Evolutionary conservation across 2,797 vertebrate species (phyloP).

Genomic region (Crenuchus spilurus): DNA sequence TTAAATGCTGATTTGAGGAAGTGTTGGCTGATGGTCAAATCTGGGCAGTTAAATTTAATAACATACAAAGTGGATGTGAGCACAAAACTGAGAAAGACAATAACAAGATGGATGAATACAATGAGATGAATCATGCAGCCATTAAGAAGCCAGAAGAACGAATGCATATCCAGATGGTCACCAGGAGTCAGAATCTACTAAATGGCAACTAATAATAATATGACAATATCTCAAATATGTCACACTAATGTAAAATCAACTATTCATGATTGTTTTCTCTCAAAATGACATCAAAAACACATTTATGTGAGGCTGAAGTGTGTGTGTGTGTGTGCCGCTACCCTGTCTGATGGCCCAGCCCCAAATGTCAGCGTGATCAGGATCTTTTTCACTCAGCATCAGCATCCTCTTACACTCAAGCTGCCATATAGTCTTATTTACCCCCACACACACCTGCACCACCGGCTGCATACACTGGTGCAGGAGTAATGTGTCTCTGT

Average conservation of each 20-base stretch:
- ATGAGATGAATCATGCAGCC: no score
- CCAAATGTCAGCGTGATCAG: slow-evolving; percentile 74
- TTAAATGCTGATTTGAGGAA: no score
- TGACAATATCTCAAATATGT: neutral
- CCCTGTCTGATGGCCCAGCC: slow-evolving; percentile 60
- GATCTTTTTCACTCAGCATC: slow-evolving; percentile 64
- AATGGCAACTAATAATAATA: no score
- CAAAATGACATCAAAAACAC: neutral
- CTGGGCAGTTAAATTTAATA: no score
- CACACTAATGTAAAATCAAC: neutral
- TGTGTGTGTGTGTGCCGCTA: slow-evolving; percentile 15
- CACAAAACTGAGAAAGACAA: no score
- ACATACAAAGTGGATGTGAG: no score
- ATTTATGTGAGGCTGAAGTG: slow-evolving; percentile 33
- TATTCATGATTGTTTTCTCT: neutral
- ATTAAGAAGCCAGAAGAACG: no score
- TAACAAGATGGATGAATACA: no score
- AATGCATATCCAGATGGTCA: no score
- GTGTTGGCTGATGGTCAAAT: no score
- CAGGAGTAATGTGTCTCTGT: slow-evolving; percentile 69
- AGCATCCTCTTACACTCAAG: slow-evolving; percentile 65
- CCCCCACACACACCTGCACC: slow-evolving; percentile 60
- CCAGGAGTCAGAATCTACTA: no score
- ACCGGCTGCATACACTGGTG: slow-evolving; percentile 5
- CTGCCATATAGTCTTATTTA: slow-evolving; percentile 57